A percentile compares a stretch with the other conserved stretches of the same genome.
These are phyloP conservation scores for Lophochroa leadbeateri DNA, from an alignment of 2,113 vertebrate species.

Conservation along the genomic window DNA sequence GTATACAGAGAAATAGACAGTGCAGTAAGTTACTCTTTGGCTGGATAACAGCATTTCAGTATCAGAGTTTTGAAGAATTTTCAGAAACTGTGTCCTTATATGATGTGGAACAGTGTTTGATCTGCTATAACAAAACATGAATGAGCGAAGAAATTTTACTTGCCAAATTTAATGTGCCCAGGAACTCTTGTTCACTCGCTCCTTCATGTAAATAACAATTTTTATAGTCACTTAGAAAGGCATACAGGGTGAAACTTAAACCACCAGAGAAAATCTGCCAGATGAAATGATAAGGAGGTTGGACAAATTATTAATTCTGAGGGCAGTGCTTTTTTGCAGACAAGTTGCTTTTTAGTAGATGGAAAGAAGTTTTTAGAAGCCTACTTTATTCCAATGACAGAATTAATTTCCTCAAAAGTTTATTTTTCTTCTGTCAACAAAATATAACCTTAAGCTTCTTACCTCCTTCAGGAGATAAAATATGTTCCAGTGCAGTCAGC, in stretches of 20 bases:
- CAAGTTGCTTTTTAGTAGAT: background rate
- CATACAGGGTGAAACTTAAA: background rate
- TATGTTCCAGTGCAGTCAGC: background rate
- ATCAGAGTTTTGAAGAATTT: background rate
- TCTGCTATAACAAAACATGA: background rate
- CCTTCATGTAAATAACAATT: background rate
- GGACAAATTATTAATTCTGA: background rate
- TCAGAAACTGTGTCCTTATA: background rate
- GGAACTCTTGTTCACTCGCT: background rate
- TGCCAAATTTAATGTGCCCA: background rate
- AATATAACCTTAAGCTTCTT: background rate
- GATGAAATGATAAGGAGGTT: background rate
- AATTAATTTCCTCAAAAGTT: slow-evolving; percentile 22
- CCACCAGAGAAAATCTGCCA: background rate
- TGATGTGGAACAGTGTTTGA: background rate
- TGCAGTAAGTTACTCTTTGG: background rate
- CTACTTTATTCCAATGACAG: background rate
- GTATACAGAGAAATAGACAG: background rate
- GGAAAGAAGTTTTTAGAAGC: background rate
- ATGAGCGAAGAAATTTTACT: background rate
- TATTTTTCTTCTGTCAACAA: slow-evolving; percentile 14
- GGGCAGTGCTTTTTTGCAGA: background rate
- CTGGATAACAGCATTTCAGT: background rate
- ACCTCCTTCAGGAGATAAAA: background rate
- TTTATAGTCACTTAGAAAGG: background rate